phyloP scores from a whole-genome alignment of 2,113 vertebrate species.

The Noturus placidus region DNA sequence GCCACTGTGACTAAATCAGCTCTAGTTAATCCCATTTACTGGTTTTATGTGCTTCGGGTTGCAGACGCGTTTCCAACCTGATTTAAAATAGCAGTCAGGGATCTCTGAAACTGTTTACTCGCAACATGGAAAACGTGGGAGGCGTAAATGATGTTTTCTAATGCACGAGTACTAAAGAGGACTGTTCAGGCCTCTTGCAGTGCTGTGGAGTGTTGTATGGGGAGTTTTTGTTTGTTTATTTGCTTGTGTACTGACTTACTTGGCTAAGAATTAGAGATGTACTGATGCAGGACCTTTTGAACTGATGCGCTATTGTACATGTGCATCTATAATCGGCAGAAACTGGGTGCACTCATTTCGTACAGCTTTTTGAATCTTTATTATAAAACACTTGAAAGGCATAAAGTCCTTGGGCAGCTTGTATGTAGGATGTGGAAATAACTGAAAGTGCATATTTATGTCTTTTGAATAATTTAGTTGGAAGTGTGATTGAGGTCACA shows the following conservation, averaged over 20 bases:
- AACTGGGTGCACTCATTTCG: background rate
- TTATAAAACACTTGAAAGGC: background rate
- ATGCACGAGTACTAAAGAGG: background rate
- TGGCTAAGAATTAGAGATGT: background rate
- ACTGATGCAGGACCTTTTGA: background rate
- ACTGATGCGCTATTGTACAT: background rate
- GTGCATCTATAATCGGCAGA: background rate
- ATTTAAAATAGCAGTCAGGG: conserved; percentile 10
- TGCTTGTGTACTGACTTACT: background rate
- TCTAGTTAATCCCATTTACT: conserved; percentile 48
- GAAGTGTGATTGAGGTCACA: conserved; percentile 19
- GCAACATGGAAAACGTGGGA: background rate
- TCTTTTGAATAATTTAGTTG: background rate
- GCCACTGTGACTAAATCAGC: conserved; percentile 24
- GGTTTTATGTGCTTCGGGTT: conserved; percentile 14
- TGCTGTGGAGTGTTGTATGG: background rate
- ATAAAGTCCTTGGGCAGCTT: background rate
- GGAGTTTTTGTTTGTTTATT: background rate
- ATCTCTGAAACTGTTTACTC: background rate
- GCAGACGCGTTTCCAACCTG: conserved; percentile 14
- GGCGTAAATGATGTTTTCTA: background rate
- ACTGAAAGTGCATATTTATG: background rate
- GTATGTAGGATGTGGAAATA: background rate
- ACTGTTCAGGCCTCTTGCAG: background rate
- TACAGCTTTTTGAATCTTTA: background rate